Evolutionary conservation across 1,140 invertebrate genomes (phyloP), one percentile per base, ranked within the genome.

Genomic region (Ips typographus): DNA sequence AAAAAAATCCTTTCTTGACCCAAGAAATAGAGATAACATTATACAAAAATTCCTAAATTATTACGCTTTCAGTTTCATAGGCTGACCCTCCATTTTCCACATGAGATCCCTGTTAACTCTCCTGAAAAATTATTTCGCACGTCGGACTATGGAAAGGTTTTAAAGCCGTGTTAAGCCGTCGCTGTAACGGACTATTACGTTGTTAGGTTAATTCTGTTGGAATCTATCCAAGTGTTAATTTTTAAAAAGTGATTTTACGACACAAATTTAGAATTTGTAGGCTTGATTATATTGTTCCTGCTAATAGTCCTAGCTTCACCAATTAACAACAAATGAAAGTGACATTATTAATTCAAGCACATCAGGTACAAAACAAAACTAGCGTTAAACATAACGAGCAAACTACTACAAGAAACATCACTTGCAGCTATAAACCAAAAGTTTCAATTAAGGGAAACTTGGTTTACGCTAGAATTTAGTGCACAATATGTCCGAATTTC

Each of bases 71-170:
- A 42, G n/a, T 42, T 3, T 42, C 39, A 60, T 37, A 59, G 39
- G 44, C 42, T 51, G 60, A 49, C 42, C 42, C 8, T 59, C 22
- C 49, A 51, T 62, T 62, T 62, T 62, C 38, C 60, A 38, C 60
- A 49, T 62, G 60, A 51, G 36, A 47, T 49, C 42, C 43, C 38
- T n/a, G 42, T 39, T 62, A 51, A 38, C 60, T 62, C 60, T 51
- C 22, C 42, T 49, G 60, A 62, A 62, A 62, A 62, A 62, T 62
- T 62, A 62, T 47, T 62, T 62, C 40, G 44, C 60, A 62, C 43
- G 60, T 40, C 42, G 44, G 39, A n/a, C 41, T 3, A 7, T 51
- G 6, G 8, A 49, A 39, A 62, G 22, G 44, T 4, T 47, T 36
- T 37, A 49, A 62, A 62, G 43, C 41, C 6, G 60, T 49, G 44